Conservation (phyloP, 2,888 invertebrate species). For the Diplolepis rosae region DNA sequence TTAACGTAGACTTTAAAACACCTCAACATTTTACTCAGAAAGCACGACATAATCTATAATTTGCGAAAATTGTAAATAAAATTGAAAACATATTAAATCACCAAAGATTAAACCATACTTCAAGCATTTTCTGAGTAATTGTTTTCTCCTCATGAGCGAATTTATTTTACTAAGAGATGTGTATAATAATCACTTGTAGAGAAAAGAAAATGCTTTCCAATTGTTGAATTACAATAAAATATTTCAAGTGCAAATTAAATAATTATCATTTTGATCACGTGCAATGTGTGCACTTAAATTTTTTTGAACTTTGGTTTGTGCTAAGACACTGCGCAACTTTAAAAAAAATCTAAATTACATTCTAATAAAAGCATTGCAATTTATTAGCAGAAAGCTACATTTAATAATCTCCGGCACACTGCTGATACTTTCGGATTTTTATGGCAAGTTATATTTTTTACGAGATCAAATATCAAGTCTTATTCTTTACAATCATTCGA, state of each 20-base stretch:
- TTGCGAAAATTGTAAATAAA: neutral
- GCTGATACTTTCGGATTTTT: neutral
- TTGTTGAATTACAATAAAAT: neutral
- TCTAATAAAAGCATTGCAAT: slow-evolving; percentile 9
- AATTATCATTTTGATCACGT: neutral
- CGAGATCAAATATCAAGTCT: slow-evolving; percentile 24
- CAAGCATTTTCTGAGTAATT: neutral
- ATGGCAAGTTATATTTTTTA: neutral
- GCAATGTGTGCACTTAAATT: neutral
- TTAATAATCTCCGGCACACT: no score
- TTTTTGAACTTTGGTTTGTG: neutral
- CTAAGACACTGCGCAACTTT: slow-evolving; percentile 8
- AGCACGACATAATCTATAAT: neutral
- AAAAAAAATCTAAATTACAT: neutral
- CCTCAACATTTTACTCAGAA: neutral
- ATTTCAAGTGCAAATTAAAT: neutral
- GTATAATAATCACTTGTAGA: neutral
- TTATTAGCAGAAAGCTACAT: neutral
- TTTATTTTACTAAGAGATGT: neutral
- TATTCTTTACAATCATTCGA: neutral
- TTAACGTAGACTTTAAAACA: neutral
- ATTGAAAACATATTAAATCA: neutral
- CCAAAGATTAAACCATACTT: neutral
- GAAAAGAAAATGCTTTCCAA: neutral
- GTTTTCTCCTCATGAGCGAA: neutral